phyloP scores from a whole-genome alignment of 2,888 invertebrate species.

The Tetropium fuscum region DNA sequence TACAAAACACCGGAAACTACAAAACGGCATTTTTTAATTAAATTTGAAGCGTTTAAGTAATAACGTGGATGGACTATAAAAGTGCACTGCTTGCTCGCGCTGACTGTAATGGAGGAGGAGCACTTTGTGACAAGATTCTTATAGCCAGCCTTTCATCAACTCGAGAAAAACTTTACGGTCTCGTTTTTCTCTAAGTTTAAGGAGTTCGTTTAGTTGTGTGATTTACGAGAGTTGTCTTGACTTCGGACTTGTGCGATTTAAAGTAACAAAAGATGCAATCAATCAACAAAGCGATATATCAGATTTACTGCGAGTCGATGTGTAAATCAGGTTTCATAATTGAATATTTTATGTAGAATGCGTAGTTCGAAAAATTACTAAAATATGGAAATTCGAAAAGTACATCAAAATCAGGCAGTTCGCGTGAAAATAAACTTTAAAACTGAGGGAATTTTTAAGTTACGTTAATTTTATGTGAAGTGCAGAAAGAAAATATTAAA shows the following conservation, averaged over 20 bases:
- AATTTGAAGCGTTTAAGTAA: conserved; percentile 25
- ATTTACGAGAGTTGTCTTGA: conserved; percentile 9
- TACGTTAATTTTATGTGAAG: too few species aligned
- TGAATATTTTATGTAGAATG: too few species aligned
- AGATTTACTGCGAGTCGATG: too few species aligned
- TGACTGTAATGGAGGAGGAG: conserved; percentile 25
- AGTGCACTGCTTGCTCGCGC: conserved; percentile 9
- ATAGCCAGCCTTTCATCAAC: conserved; percentile 26
- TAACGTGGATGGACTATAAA: conserved; percentile 15
- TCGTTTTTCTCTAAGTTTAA: conserved; percentile 18
- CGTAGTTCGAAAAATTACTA: too few species aligned
- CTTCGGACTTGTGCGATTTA: background rate
- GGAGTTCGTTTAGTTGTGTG: conserved; percentile 7
- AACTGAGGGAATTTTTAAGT: too few species aligned
- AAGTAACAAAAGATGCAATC: too few species aligned
- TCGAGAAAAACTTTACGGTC: conserved; percentile 28
- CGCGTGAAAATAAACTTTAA: too few species aligned
- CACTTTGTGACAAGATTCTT: conserved; percentile 23
- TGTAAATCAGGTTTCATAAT: too few species aligned
- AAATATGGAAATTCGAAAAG: too few species aligned
- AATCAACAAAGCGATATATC: too few species aligned
- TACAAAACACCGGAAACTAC: conserved; percentile 1
- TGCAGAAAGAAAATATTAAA: too few species aligned
- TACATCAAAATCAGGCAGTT: too few species aligned
- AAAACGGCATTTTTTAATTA: conserved; percentile 30